Evolutionary conservation across 2,113 vertebrate genomes (phyloP).

Genomic region (Pluvialis apricaria): DNA sequence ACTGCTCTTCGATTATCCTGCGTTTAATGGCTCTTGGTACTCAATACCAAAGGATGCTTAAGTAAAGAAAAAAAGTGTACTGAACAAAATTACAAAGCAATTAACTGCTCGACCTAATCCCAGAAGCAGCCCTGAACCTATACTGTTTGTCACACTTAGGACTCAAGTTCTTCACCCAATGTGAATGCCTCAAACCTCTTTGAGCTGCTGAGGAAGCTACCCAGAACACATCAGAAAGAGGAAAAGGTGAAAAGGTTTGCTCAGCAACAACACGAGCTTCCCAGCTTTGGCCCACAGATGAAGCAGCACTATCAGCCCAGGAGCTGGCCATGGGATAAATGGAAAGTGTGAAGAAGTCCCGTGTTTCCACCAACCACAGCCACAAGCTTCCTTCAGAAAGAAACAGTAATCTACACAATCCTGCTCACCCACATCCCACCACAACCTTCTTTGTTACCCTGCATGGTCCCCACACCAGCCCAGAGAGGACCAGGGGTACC

Average conservation of each 20-base stretch:
- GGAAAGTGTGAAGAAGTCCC: background rate
- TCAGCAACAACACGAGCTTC: background rate
- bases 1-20: background rate
- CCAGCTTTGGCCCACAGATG: background rate
- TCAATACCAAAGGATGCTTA: background rate
- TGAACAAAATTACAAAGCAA: background rate
- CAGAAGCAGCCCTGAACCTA: background rate
- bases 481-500: background rate
- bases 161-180: background rate
- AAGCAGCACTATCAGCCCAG: background rate
- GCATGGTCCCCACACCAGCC: background rate
- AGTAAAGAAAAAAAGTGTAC: background rate
- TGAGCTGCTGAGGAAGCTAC: background rate
- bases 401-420: background rate
- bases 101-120: background rate
- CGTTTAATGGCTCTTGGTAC: background rate
- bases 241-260: background rate
- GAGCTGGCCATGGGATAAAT: background rate
- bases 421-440: background rate
- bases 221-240: background rate
- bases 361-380: fast-evolving
- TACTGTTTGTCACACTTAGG: background rate
- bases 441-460: background rate
- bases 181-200: background rate
- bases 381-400: background rate